Conservation (phyloP, 1,140 invertebrate genomes). For the Mercenaria mercenaria region DNA sequence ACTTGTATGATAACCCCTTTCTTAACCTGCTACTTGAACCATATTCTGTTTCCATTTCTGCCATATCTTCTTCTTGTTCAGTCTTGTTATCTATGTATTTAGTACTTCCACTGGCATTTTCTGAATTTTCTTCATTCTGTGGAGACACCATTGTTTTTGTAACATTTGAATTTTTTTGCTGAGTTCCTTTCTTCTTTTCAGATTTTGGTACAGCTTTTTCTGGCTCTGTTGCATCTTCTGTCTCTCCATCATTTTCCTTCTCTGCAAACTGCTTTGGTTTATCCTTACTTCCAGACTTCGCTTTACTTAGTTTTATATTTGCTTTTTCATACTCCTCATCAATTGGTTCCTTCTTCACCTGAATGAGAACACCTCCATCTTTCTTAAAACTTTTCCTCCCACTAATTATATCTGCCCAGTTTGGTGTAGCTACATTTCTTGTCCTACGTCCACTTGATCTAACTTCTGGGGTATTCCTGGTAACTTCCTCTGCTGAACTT, state of each 20-base stretch:
- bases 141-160: not conserved
- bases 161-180: not conserved
- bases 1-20: not conserved
- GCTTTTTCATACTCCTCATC: constrained; percentile 37
- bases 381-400: constrained; percentile 53
- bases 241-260: not conserved
- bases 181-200: not conserved
- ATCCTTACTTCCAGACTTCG: not conserved
- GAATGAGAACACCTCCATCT: constrained; percentile 35
- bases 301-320: not conserved
- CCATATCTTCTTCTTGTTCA: not conserved
- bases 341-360: constrained; percentile 30
- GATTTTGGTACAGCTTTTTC: not conserved
- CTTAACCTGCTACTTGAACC: not conserved
- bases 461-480: not conserved
- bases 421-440: constrained; percentile 40
- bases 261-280: not conserved
- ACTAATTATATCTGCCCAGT: constrained; percentile 55
- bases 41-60: not conserved
- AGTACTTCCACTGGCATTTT: not conserved
- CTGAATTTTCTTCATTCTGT: not conserved
- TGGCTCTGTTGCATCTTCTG: not conserved
- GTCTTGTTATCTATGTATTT: not conserved
- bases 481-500: too few relatives aligned
- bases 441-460: constrained; percentile 34